These are phyloP conservation scores for Cyprinodon brontotheroides DNA, from an alignment of 2,113 vertebrate genomes.

Conservation along the genomic window DNA sequence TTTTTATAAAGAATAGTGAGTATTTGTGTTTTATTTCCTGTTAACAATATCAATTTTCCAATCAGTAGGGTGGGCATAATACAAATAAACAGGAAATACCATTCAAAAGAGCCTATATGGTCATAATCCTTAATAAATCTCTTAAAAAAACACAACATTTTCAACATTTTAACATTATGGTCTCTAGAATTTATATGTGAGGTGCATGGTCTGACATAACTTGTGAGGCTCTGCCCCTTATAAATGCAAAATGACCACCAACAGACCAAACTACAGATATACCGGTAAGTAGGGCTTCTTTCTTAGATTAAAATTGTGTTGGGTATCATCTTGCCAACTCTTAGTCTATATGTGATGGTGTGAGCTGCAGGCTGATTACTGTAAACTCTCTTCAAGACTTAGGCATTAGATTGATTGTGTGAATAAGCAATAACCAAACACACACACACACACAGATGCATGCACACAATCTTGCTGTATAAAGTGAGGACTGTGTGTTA, in stretches of 20 bases:
- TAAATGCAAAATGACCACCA: background rate
- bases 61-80: background rate
- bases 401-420: background rate
- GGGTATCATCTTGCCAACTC: background rate
- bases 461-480: too few species aligned
- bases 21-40: too few species aligned
- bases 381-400: background rate
- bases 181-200: background rate
- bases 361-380: background rate
- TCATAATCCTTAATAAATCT: background rate
- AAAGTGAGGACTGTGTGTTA: too few species aligned
- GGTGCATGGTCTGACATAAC: background rate
- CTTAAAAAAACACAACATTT: background rate
- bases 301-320: background rate
- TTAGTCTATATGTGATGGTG: background rate
- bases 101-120: too few species aligned
- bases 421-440: background rate
- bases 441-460: background rate
- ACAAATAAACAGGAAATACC: background rate
- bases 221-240: background rate
- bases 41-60: too few species aligned
- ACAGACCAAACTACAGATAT: background rate
- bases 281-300: background rate
- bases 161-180: background rate
- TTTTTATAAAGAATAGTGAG: too few species aligned